Evolutionary conservation across 2,113 vertebrate genomes (phyloP).

Genomic region (Pongo pygmaeus): DNA sequence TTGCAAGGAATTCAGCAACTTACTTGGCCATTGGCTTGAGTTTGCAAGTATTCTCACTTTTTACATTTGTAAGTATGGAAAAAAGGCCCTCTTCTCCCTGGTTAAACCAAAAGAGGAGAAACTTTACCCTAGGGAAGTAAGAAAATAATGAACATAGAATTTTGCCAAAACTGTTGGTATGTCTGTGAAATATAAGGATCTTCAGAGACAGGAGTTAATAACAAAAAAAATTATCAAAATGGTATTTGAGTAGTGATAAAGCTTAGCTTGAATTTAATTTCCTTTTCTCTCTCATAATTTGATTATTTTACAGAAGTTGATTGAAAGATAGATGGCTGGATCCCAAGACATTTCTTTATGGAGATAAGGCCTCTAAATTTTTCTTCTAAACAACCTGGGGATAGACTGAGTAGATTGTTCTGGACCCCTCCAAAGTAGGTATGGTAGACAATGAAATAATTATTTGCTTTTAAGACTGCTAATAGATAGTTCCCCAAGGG

Average conservation of each 20-base stretch:
- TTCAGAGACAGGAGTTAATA: background rate
- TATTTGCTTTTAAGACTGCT: background rate
- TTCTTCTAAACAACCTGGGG: background rate
- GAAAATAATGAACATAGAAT: background rate
- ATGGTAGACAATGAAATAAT: background rate
- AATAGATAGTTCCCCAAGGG: background rate
- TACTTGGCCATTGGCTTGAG: background rate
- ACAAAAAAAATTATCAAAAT: background rate
- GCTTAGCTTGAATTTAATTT: constrained; percentile 43
- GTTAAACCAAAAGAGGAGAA: constrained; percentile 35
- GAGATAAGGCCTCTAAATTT: background rate
- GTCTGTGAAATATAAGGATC: background rate
- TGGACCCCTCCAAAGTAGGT: background rate
- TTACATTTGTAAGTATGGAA: constrained; percentile 25
- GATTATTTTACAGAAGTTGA: background rate
- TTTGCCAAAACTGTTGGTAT: background rate
- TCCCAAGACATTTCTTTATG: constrained; percentile 34
- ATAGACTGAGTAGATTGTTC: background rate
- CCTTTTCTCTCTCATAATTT: background rate
- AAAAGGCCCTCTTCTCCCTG: background rate
- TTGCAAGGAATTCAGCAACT: constrained; percentile 20
- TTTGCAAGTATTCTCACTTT: background rate
- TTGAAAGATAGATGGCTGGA: background rate
- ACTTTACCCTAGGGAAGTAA: background rate
- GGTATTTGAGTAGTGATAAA: background rate